These are phyloP conservation scores for Deroplatys truncata DNA, from an alignment of 2,888 invertebrate genomes.

Conservation along the genomic window DNA sequence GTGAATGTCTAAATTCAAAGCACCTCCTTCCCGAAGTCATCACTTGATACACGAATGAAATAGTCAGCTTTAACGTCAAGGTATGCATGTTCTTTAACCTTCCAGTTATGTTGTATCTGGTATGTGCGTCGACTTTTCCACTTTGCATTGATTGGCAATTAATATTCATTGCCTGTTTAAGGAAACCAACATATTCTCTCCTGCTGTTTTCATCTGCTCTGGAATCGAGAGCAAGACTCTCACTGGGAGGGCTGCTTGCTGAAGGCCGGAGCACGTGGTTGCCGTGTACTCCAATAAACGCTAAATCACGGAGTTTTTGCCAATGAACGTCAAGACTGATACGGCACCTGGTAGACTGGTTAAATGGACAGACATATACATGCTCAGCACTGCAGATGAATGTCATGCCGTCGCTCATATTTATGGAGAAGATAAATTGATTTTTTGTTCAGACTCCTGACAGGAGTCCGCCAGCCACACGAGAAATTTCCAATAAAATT, in stretches of 20 bases:
- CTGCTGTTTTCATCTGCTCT: no score
- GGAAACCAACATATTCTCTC: neutral
- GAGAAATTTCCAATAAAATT: neutral
- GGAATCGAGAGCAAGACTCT: neutral
- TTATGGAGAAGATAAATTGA: neutral
- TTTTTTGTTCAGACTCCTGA: neutral
- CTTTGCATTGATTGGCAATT: no score
- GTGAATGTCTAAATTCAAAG: no score
- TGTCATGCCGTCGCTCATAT: neutral
- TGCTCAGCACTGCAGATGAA: neutral
- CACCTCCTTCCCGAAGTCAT: no score
- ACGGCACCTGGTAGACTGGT: neutral
- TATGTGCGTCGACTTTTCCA: no score
- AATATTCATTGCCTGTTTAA: no score
- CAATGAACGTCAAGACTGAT: neutral
- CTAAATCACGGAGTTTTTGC: neutral
- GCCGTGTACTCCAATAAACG: neutral
- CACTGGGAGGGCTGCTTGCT: neutral
- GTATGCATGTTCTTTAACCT: no score
- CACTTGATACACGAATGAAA: no score
- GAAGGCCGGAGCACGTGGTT: neutral
- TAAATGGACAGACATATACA: neutral
- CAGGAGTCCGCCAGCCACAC: neutral
- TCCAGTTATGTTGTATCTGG: no score
- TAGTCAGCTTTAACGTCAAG: no score